Base-by-base conservation (phyloP, 2,797 vertebrate species). In the Poeciliopsis infans region DNA sequence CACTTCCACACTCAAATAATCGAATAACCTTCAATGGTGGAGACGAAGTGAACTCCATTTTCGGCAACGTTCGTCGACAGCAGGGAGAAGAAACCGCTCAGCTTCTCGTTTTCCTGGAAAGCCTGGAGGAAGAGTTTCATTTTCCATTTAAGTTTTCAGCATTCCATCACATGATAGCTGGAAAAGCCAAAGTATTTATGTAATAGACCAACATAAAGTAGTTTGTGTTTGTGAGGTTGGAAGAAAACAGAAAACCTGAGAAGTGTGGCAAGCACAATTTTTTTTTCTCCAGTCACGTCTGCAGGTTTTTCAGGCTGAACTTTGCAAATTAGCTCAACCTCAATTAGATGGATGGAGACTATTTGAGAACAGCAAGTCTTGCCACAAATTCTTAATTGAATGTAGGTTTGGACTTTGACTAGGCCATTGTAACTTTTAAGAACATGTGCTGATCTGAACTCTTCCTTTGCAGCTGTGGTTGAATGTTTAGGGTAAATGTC, bases 21-120 rank as follows among this genome's bases (percentile, higher is more conserved):
- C 1, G 31, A 41, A 47, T 83, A 55, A 97, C 96, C 96, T 94
- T 97, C 96, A 2, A 97, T 83, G 18, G 96, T 96, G 7, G 96
- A 97, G 82, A 96, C 86, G 79, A 97, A 97, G 68, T 89, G 83
- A 15, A 77, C 92, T 64, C 87, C 89, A 4, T 95, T 95, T 72
- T 85, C 80, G 12, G 95, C 96, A 0, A 89, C 15, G 53, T 97
- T 97, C 25, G 95, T 96, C 4, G 96, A 96, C 75, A 97, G 76
- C 31, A 96, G 33, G 3, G 92, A 87, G 79, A 96, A 97, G 88
- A 97, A 96, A 39, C 81, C 75, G 1, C 47, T 78, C 73, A 97
- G 86, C 82, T 94, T 91, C 61, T 93, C 51, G 74, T 95, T 96
- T 75, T 83, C 88, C 72, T 81, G 68, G 72, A 97, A 96, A 3